A percentile compares a stretch with the other conserved stretches of the same genome.
Conservation (phyloP, 2,113 vertebrate genomes). For the Trichechus manatus region DNA sequence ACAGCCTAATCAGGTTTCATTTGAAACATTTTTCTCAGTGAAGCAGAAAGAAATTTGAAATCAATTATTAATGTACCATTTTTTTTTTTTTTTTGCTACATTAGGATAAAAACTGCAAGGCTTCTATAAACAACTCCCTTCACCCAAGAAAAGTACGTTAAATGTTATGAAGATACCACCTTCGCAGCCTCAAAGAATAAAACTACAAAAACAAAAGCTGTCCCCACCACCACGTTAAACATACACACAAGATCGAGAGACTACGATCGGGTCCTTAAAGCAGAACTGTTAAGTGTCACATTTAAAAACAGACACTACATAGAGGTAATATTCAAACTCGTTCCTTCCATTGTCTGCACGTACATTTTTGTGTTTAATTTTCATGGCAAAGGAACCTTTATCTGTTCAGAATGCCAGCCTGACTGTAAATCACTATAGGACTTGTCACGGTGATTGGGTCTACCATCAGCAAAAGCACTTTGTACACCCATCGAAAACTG, state of each 20-base stretch:
- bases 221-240: not conserved
- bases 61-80: not conserved
- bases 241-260: not conserved
- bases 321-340: not conserved
- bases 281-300: not conserved
- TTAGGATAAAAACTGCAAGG: not conserved
- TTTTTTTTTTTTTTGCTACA: constrained; percentile 31
- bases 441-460: not conserved
- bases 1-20: not conserved
- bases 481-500: not conserved
- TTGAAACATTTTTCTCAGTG: not conserved
- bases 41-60: constrained; percentile 27
- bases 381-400: not conserved
- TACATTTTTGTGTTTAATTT: not conserved
- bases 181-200: not conserved
- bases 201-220: not conserved
- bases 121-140: not conserved
- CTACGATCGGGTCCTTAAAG: not conserved
- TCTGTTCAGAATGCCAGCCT: not conserved
- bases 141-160: not conserved
- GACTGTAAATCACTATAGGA: not conserved
- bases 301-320: not conserved
- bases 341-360: not conserved
- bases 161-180: not conserved
- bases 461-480: not conserved